Evolutionary conservation across 2,797 vertebrate genomes (phyloP).

Genomic region (Antrozous pallidus): DNA sequence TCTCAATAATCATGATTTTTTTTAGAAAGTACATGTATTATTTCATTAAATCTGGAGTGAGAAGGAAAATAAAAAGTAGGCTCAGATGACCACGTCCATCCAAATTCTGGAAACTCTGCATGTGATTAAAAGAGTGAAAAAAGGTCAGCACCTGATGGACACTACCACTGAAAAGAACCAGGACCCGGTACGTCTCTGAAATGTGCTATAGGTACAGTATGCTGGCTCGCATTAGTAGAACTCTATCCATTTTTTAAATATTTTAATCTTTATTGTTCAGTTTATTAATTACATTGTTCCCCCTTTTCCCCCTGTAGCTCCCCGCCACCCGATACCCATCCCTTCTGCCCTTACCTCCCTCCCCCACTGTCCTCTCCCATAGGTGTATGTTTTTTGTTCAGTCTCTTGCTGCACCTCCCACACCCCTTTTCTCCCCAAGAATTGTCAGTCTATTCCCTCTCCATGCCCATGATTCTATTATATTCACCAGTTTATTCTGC

Average conservation of each 20-base stretch:
- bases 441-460: too few species aligned
- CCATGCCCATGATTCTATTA: too few species aligned
- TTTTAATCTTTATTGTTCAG: too few species aligned
- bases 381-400: too few species aligned
- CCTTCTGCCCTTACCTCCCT: too few species aligned
- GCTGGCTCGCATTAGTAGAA: not conserved
- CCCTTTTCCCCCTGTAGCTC: too few species aligned
- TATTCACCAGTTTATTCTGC: too few species aligned
- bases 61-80: not conserved
- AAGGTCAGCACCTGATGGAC: not conserved
- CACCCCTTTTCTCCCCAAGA: too few species aligned
- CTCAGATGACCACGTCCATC: not conserved
- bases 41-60: not conserved
- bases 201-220: not conserved
- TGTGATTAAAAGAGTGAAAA: not conserved
- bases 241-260: not conserved
- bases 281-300: too few species aligned
- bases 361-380: too few species aligned
- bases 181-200: not conserved
- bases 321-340: too few species aligned
- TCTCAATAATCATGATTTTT: not conserved
- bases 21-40: not conserved
- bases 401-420: too few species aligned
- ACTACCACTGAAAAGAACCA: not conserved
- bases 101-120: not conserved